Evolutionary conservation across 1,140 invertebrate genomes (phyloP), one percentile per base, ranked within the genome.

Genomic region (Calliopsis andreniformis): DNA sequence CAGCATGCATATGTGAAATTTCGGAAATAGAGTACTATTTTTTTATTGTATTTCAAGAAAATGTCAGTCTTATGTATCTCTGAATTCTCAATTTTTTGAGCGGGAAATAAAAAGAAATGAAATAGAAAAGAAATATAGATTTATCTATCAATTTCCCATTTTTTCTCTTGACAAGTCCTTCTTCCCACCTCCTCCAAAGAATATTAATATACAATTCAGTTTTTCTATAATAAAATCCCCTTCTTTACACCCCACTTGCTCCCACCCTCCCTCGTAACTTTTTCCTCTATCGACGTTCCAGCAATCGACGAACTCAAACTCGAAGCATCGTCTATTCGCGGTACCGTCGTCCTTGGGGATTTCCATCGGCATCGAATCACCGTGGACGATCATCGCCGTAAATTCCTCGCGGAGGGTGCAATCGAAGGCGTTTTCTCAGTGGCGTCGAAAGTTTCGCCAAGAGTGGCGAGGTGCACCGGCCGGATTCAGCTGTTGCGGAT

Each of bases 401-500:
- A 76, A 67, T 82, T 59, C 63, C 25, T 80, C 45, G 53, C 55
- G 76, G 80, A 81, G 25, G 25, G 25, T 4, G 23, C 47, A 49
- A 49, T 63, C 47, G 35, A 47, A 35, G 30, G 39, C 20, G 39
- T 12, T 18, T 14, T 12, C 35, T 39, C 35, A 10, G 23, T 6
- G 35, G n/a, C 18, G 32, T 76, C 39, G 58, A 75, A 83, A 83
- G 76, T 75, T 83, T 82, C 53, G 51, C 49, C 79, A 55, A 39
- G 58, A 43, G 53, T 18, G 20, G 10, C 47, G 71, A 30, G 63
- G 53, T 75, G 61, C 78, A 76, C 61, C 35, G 78, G 18, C 76
- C 61, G 77, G 85, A 89, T 88, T 89, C 88, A 89, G 84, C 84
- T 90, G 87, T 91, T 88, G 88, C 86, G 85, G 90, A 89, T 91